Evolutionary conservation across 2,888 invertebrate species (phyloP).

Genomic region (Drosophila imparisetae): DNA sequence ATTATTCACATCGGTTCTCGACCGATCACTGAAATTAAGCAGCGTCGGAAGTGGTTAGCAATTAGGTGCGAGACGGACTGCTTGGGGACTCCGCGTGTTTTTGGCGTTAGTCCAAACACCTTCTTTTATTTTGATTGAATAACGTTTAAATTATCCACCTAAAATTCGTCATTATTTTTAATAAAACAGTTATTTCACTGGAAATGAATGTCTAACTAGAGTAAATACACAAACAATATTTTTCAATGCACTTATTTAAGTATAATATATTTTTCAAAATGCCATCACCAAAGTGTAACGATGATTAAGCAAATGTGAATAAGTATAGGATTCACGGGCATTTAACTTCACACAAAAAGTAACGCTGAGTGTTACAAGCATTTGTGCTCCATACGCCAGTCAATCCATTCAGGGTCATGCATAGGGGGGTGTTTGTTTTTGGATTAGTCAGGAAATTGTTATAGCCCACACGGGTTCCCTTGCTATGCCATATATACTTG

Average conservation of each 20-base stretch:
- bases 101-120: conserved; percentile 16
- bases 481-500: conserved; percentile 18
- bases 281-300: not conserved
- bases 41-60: conserved; percentile 25
- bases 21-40: conserved; percentile 32
- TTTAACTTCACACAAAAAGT: not conserved
- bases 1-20: conserved; percentile 23
- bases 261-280: not conserved
- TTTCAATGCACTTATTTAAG: not conserved
- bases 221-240: not conserved
- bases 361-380: not conserved
- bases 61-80: conserved; percentile 17
- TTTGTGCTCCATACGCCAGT: not conserved
- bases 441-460: not conserved
- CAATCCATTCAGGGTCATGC: not conserved
- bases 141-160: not conserved
- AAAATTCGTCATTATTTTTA: not conserved
- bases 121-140: not conserved
- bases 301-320: not conserved
- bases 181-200: not conserved
- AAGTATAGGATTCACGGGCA: not conserved
- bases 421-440: not conserved
- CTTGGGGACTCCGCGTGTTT: conserved; percentile 32
- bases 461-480: not conserved
- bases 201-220: not conserved